Percentiles rank a stretch among this genome's conserved stretches.
Evolutionary conservation across 2,888 invertebrate genomes (phyloP).

Genomic region (Alviniconcha strummeri): DNA sequence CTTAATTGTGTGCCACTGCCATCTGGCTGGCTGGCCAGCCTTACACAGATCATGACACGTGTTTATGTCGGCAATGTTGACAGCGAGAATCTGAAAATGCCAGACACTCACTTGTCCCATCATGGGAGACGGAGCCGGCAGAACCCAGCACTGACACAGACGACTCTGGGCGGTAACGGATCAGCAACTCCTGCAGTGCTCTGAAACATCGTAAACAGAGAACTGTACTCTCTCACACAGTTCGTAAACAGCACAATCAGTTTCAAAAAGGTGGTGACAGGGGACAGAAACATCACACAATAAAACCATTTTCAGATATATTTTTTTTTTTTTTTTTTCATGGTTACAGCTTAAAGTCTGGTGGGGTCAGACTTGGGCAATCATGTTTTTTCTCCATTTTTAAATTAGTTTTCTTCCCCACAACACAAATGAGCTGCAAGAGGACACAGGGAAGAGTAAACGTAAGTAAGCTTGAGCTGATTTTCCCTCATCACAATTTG

Average conservation of each 20-base stretch:
- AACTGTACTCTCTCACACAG: too few relatives aligned
- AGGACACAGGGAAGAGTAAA: not conserved
- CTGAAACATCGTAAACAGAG: slow-evolving; percentile 44
- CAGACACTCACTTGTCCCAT: slow-evolving; percentile 56
- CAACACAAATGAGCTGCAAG: not conserved
- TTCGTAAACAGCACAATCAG: too few relatives aligned
- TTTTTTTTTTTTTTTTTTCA: not conserved
- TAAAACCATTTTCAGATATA: not conserved
- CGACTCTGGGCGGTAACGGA: slow-evolving; percentile 75
- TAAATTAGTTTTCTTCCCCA: not conserved
- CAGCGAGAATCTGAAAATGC: too few relatives aligned
- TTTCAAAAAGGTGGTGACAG: too few relatives aligned
- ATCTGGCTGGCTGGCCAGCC: too few relatives aligned
- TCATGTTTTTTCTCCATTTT: too few relatives aligned
- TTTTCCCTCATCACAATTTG: too few relatives aligned
- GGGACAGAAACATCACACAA: not conserved
- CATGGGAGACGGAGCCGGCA: slow-evolving; percentile 69
- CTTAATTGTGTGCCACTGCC: too few relatives aligned
- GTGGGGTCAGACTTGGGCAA: too few relatives aligned
- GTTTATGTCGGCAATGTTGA: too few relatives aligned
- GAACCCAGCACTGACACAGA: slow-evolving; percentile 57
- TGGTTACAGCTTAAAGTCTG: not conserved
- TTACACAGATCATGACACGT: too few relatives aligned
- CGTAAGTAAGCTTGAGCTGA: not conserved
- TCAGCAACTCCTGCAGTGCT: slow-evolving; percentile 89